Conservation (phyloP, 2,113 vertebrate species). For the Prunella himalayana region DNA sequence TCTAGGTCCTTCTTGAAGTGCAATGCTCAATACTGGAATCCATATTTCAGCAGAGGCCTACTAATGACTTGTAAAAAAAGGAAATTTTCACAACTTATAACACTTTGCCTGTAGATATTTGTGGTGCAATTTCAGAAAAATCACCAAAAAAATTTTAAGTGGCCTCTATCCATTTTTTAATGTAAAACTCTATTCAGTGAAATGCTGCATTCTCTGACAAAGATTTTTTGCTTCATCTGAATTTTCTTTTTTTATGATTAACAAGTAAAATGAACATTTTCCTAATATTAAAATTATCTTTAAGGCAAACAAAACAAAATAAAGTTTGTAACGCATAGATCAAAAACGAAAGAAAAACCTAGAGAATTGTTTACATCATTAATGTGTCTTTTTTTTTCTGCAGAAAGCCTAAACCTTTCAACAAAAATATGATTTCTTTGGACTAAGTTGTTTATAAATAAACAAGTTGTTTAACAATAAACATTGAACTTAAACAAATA, state of each 20-base stretch:
- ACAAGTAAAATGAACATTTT: neutral
- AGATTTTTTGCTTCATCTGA: neutral
- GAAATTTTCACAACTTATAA: neutral
- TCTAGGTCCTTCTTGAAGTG: neutral
- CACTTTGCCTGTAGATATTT: neutral
- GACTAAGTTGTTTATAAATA: neutral
- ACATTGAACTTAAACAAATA: neutral
- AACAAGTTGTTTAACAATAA: too few species aligned
- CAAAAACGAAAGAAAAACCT: neutral
- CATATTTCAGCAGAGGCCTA: neutral
- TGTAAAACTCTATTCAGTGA: neutral
- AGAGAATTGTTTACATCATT: neutral
- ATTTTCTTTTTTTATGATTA: neutral
- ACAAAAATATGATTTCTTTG: neutral
- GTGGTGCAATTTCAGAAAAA: neutral
- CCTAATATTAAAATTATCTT: neutral
- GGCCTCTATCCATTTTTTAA: neutral
- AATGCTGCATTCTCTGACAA: neutral
- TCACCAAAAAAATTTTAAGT: neutral
- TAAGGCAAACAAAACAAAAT: neutral
- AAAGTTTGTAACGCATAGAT: neutral
- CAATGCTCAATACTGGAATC: neutral
- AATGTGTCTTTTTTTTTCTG: accelerated
- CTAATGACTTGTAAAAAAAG: neutral
- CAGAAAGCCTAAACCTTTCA: neutral